Evolutionary conservation across 2,888 invertebrate genomes (phyloP), one percentile per base, ranked within the genome.

Genomic region (Mesochorus sp.): DNA sequence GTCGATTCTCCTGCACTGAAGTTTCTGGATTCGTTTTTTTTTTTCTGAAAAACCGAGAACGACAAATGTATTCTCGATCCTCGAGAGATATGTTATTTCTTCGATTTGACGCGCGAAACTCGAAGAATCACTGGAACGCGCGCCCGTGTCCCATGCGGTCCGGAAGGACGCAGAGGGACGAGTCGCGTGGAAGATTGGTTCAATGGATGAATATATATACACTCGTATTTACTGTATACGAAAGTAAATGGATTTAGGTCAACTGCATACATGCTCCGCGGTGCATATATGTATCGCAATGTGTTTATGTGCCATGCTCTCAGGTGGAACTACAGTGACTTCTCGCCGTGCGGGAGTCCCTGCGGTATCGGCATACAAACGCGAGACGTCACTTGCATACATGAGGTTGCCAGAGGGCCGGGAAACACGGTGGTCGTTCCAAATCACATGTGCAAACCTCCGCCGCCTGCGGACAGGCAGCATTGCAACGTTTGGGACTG

Each of bases 321-420:
- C 90, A 94, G 94, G 84, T 98, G 98, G 98, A 97, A 97, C 88
- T 95, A 96, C 84, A 96, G 97, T 0, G 97, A 97, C 67, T 98
- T 97, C 88, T 95, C 96, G 0, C 94, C 95, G 17, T 99, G 99
- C 91, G 96, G 97, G 17, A 97, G 97, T 90, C 95, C 96, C 1
- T 99, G 99, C 88, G 99, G 99, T 28, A 96, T 98, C 82, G 99
- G 99, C 0, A 95, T 97, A 81, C 97, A 97, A 92, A 97, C 96
- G 0, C 93, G 99, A 76, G 97, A 97, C 90, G 98, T 98, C 62
- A 95, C 94, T 64, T 98, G 98, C 89, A 95, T 97, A 83, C 96
- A 96, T 85, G 95, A 95, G 91, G 96, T 97, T 59, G 96, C 97
- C 0, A 94, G 97, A 57, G 97, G 96, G 0, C 95, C 96, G 10